Percentiles rank a stretch among this genome's conserved stretches.
Evolutionary conservation across 2,797 vertebrate genomes (phyloP).

Genomic region (Erithacus rubecula): DNA sequence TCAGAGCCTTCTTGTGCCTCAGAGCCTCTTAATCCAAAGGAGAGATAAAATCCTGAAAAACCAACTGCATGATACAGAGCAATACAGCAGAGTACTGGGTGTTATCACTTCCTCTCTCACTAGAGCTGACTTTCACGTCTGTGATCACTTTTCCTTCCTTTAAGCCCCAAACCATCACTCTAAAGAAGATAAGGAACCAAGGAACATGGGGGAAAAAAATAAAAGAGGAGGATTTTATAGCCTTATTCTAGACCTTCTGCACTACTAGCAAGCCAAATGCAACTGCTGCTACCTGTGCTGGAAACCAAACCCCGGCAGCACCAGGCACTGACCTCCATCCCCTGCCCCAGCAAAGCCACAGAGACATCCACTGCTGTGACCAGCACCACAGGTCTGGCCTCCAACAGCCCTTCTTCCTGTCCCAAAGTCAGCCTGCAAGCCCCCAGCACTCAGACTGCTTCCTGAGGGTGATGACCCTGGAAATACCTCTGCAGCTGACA

Average conservation of each 20-base stretch:
- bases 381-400: rapidly evolving
- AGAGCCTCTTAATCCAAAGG: slow-evolving; percentile 34
- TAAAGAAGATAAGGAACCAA: not conserved
- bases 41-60: not conserved
- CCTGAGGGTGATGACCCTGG: not conserved
- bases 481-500: not conserved
- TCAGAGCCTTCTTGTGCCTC: not conserved
- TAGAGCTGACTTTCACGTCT: not conserved
- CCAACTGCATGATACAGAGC: not conserved
- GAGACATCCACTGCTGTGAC: not conserved
- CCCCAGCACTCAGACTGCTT: not conserved
- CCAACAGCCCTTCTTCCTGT: no score
- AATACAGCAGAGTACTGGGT: not conserved
- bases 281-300: not conserved
- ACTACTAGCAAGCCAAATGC: not conserved
- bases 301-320: not conserved
- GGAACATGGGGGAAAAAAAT: not conserved
- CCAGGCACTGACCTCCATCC: not conserved
- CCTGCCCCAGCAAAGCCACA: not conserved
- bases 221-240: not conserved
- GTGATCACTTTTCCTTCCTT: not conserved
- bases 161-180: not conserved
- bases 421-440: not conserved
- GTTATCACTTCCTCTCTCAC: not conserved
- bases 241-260: not conserved